Conservation (phyloP, 2,113 vertebrate genomes). For the Oxyura jamaicensis region DNA sequence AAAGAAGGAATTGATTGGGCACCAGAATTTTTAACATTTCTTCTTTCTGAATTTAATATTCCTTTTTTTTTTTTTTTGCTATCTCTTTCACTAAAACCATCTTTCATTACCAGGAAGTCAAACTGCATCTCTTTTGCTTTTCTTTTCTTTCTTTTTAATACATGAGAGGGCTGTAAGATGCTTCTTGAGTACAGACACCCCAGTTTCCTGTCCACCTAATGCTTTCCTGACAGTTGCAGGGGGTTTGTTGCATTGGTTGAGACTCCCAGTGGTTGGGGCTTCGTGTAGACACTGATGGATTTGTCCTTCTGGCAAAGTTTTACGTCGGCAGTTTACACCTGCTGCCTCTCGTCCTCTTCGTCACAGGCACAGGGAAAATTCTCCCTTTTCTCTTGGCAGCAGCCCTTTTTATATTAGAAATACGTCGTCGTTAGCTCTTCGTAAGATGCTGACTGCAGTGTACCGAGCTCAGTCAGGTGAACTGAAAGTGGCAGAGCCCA, state of each 20-base stretch:
- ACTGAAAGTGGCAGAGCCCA: not conserved
- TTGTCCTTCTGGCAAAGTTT: not conserved
- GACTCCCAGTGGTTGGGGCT: not conserved
- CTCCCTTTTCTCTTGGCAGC: not conserved
- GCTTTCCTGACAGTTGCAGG: not conserved
- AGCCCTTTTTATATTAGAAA: not conserved
- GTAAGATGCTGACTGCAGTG: not conserved
- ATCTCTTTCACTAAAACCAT: not conserved
- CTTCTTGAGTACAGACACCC: not conserved
- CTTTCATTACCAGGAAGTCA: not conserved
- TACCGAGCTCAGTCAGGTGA: not conserved
- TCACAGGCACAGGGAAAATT: not conserved
- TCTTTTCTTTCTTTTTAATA: not conserved
- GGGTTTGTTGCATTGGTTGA: not conserved
- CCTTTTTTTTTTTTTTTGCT: not conserved
- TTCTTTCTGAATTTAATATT: not conserved
- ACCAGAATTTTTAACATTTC: not conserved
- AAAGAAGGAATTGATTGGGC: not conserved
- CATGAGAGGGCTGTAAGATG: not conserved
- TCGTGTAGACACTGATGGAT: not conserved
- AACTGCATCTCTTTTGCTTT: not conserved
- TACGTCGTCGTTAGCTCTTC: not conserved
- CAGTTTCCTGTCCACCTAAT: not conserved
- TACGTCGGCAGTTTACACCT: not conserved
- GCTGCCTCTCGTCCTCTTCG: not conserved